Percentiles rank a stretch among this genome's conserved stretches.
Conservation (phyloP, 2,888 invertebrate species). For the Tiphia femorata region DNA sequence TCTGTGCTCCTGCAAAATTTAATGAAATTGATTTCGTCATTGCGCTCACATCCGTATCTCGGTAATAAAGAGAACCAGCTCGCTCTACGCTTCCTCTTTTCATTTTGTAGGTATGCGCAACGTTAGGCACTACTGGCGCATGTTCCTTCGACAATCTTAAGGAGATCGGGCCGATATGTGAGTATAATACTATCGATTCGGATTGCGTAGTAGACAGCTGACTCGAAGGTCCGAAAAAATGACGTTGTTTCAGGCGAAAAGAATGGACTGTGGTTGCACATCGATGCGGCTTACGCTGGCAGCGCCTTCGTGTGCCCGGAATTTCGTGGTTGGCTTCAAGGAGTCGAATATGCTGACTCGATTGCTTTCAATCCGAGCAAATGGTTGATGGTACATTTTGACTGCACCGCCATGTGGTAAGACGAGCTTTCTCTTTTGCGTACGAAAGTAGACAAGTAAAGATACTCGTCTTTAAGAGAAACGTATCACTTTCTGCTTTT, state of each 20-base stretch:
- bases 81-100: not conserved
- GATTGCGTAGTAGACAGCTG: not conserved
- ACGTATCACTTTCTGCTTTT: no score
- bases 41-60: not conserved
- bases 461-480: no score
- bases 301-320: slow-evolving; percentile 97
- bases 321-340: slow-evolving; percentile 89
- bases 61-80: not conserved
- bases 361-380: slow-evolving; percentile 99
- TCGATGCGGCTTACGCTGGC: slow-evolving; percentile 98
- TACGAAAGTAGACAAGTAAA: no score
- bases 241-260: slow-evolving; percentile 73
- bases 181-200: slow-evolving; percentile 52
- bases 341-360: slow-evolving; percentile 93
- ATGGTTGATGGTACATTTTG: slow-evolving; percentile 99
- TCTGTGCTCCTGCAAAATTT: slow-evolving; percentile 9
- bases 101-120: slow-evolving; percentile 84
- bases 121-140: slow-evolving; percentile 96
- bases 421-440: slow-evolving; percentile 43
- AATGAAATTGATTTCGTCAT: no score
- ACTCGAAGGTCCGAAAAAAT: not conserved
- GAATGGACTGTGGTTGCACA: slow-evolving; percentile 94
- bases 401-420: slow-evolving; percentile 99
- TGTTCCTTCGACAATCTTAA: slow-evolving; percentile 95
- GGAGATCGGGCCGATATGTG: slow-evolving; percentile 74